Evolutionary conservation across 1,140 invertebrate genomes (phyloP).

Genomic region (Diorhabda sublineata): DNA sequence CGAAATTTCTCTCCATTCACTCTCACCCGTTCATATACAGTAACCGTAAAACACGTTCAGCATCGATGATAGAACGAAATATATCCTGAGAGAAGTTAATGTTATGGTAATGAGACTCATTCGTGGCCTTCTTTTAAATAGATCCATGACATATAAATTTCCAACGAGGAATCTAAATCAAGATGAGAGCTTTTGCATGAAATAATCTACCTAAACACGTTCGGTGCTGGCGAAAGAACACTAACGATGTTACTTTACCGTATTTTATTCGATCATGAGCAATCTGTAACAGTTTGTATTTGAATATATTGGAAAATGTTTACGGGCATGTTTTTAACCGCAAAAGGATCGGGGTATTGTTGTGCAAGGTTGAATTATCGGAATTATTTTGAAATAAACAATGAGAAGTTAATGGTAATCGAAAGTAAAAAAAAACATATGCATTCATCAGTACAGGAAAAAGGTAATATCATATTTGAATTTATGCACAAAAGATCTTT

Average conservation of each 20-base stretch:
- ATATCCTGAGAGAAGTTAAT: not conserved
- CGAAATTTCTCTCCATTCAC: no score
- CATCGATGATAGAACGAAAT: not conserved
- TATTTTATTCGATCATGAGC: not conserved
- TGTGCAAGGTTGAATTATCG: not conserved
- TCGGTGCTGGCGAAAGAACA: not conserved
- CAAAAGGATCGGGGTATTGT: not conserved
- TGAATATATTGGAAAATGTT: not conserved
- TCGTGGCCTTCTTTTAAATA: not conserved
- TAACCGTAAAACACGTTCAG: not conserved
- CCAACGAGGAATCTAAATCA: not conserved
- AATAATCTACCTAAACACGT: conserved; percentile 2
- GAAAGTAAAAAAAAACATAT: no score
- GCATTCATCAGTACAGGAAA: no score
- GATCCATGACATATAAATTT: not conserved
- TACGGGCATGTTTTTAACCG: not conserved
- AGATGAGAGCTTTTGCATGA: not conserved
- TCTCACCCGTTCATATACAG: no score
- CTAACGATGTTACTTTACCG: not conserved
- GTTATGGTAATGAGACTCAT: not conserved
- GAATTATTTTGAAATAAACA: no score
- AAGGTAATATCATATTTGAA: no score
- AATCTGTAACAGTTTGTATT: not conserved
- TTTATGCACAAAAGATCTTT: no score
- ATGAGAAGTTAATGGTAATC: no score